phyloP scores from a whole-genome alignment of 1,140 invertebrate species.

The Microplitis mediator region DNA sequence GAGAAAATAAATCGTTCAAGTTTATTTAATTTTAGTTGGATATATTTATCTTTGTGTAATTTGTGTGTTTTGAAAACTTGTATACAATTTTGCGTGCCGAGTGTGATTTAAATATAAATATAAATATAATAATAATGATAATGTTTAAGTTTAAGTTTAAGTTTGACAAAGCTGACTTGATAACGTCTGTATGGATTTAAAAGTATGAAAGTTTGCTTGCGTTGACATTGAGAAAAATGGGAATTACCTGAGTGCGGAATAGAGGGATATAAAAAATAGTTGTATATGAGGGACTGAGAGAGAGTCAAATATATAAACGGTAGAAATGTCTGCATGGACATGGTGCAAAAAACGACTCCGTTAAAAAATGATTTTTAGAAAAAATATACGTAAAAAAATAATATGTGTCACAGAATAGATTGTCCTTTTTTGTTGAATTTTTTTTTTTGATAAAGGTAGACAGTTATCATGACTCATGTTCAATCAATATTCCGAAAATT shows the following conservation, averaged over 20 bases:
- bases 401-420: not conserved
- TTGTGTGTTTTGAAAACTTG: slow-evolving; percentile 25
- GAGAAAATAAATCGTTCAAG: slow-evolving; percentile 24
- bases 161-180: not conserved
- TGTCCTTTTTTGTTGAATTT: slow-evolving; percentile 18
- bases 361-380: not conserved
- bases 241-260: slow-evolving; percentile 3
- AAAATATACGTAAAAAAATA: slow-evolving; percentile 8
- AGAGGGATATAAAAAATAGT: slow-evolving; percentile 1
- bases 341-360: no score
- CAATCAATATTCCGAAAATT: no score
- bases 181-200: slow-evolving; percentile 1
- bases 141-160: not conserved
- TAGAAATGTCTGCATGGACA: no score
- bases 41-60: slow-evolving; percentile 15
- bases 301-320: not conserved
- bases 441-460: not conserved
- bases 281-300: slow-evolving; percentile 11
- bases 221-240: slow-evolving; percentile 6
- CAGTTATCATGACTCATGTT: no score
- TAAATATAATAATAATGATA: not conserved
- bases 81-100: slow-evolving; percentile 9
- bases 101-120: slow-evolving; percentile 1
- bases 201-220: slow-evolving; percentile 19
- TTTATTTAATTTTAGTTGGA: not conserved